Base-by-base conservation (phyloP, 2,113 vertebrate genomes). In the Verasper variegatus region DNA sequence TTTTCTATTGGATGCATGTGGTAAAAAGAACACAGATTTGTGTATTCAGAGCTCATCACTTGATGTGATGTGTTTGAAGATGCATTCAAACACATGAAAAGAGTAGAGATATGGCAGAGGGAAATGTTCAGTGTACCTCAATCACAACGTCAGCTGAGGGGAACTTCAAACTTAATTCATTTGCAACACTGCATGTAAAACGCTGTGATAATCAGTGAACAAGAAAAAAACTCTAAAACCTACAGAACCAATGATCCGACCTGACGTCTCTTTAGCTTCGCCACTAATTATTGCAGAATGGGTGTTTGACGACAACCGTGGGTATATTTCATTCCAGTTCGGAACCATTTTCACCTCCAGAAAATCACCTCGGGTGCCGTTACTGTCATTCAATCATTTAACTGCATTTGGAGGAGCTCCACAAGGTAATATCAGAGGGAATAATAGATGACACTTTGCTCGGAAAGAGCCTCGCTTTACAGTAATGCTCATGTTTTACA, bases 371-470 rank as follows among this genome's bases (percentile, higher is more conserved):
- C 52, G 18, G 59, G 59, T 47, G 40, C 12, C 1, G 3, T 54
- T 42, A 15, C 21, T 59, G 40, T 71, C 40, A 74, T 56, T 67
- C 49, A 66, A 23, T 74, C 74, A 63, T 68, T 73, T 31, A 55
- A 51, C 51, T 51, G 26, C 26, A 12, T 68, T 59, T 62, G 31
- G 40, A 63, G 12, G 4, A 63, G 27, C 51, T 76, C 56, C 49
- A 35, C 59, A 31, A 70, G 60, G 58, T 17, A 68, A 55, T 49
- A 49, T 74, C 40, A 67, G 45, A 67, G 13, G 26, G 49, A 74
- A 58, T 58, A 68, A 60, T n/a, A 18, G 52, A 71, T 55, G 12
- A 42, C 5, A 5, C 9, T 45, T 52, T 52, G 45, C 42, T 63
- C 27, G 66, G 54, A 5, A 8, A n/a, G 35, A 26, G 35, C 45